phyloP scores from a whole-genome alignment of 2,888 invertebrate genomes.

The Ptilodon capucinus region DNA sequence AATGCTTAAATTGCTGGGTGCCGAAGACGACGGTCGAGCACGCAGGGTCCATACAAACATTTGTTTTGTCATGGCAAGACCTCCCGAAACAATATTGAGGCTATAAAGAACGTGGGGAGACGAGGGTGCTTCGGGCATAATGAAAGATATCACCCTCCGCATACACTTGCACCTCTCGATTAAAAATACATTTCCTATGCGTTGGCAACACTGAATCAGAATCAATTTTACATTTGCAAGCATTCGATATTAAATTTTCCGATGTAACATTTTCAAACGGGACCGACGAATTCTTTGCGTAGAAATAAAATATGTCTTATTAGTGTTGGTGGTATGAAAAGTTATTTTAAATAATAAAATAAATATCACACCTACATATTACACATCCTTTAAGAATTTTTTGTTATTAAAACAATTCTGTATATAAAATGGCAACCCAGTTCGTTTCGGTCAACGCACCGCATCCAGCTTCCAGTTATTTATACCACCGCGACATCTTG shows the following conservation, averaged over 20 bases:
- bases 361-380: not conserved
- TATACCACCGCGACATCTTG: constrained; percentile 47
- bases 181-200: constrained; percentile 27
- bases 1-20: constrained; percentile 53
- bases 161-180: constrained; percentile 50
- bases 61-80: constrained; percentile 59
- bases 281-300: too few species aligned
- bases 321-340: too few species aligned
- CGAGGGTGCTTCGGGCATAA: constrained; percentile 55
- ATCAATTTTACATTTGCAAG: not conserved
- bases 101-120: constrained; percentile 56
- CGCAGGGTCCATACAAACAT: constrained; percentile 59
- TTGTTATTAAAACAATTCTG: constrained; percentile 25
- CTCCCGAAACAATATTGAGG: constrained; percentile 66
- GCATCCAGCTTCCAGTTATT: constrained; percentile 38
- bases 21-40: constrained; percentile 33
- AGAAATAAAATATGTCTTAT: too few species aligned
- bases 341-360: too few species aligned
- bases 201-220: not conserved
- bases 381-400: constrained; percentile 2
- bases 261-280: too few species aligned
- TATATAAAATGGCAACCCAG: constrained; percentile 39
- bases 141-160: constrained; percentile 58
- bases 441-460: constrained; percentile 49
- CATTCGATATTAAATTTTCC: not conserved